A percentile compares a stretch with the other conserved stretches of the same genome.
These are phyloP conservation scores for Carposina sasakii DNA, from an alignment of 1,140 invertebrate genomes.

Conservation along the genomic window DNA sequence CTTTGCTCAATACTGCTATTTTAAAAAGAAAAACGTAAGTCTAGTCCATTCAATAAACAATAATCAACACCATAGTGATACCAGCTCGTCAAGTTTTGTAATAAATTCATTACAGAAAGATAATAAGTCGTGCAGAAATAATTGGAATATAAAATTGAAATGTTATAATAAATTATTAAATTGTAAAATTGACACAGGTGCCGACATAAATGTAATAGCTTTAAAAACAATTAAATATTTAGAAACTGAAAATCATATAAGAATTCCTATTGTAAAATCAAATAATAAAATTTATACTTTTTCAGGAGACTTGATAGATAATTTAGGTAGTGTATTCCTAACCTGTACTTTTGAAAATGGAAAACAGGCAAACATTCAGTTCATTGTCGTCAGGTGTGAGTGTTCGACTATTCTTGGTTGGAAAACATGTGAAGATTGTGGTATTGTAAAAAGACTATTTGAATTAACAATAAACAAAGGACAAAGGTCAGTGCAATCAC, in stretches of 20 bases:
- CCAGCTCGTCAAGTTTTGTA: too few species aligned
- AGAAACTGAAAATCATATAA: background rate
- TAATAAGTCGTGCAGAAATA: too few species aligned
- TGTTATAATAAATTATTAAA: too few species aligned
- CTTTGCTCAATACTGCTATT: too few species aligned
- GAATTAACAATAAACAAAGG: background rate
- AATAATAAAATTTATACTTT: conserved; percentile 7
- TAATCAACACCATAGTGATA: too few species aligned
- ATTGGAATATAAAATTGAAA: too few species aligned
- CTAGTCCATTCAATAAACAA: too few species aligned
- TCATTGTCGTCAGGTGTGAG: conserved; percentile 1
- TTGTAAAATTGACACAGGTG: too few species aligned
- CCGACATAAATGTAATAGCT: conserved; percentile 3
- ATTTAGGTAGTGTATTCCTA: conserved; percentile 1
- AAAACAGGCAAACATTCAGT: background rate
- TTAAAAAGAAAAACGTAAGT: too few species aligned
- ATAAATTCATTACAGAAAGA: too few species aligned
- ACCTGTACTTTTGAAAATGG: conserved; percentile 1
- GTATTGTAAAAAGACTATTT: background rate
- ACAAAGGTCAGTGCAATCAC: background rate
- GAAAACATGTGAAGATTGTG: background rate
- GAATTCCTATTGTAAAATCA: conserved; percentile 1
- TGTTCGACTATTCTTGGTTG: conserved; percentile 1
- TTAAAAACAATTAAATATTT: background rate
- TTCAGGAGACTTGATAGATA: conserved; percentile 4